Evolutionary conservation across 2,113 vertebrate species (phyloP).

Genomic region (Calypte anna): DNA sequence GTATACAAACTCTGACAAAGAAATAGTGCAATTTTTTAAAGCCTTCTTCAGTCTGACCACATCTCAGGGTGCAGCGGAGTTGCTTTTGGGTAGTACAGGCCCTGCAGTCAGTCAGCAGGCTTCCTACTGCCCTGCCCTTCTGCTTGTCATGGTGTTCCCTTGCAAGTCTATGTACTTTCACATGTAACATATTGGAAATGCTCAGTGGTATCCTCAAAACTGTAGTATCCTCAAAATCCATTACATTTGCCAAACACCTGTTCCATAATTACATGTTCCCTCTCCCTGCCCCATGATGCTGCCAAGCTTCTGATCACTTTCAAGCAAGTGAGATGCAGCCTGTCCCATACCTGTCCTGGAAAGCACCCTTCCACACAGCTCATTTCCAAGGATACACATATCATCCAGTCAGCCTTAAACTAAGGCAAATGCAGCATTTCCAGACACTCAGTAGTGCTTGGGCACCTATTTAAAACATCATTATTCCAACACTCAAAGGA

Average conservation of each 20-base stretch:
- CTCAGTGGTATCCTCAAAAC: not conserved
- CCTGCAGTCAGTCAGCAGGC: not conserved
- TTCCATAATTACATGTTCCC: not conserved
- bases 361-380: not conserved
- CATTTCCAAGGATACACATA: not conserved
- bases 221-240: not conserved
- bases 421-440: not conserved
- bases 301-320: not conserved
- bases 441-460: not conserved
- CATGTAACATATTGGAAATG: not conserved
- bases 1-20: not conserved
- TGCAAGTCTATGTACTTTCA: not conserved
- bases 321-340: not conserved
- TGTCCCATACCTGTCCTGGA: not conserved
- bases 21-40: not conserved
- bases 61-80: not conserved
- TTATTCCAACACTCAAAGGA: not conserved
- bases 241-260: not conserved
- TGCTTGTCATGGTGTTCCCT: not conserved
- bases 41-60: not conserved
- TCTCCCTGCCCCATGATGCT: not conserved
- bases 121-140: not conserved
- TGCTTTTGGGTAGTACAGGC: fast-evolving
- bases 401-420: not conserved
- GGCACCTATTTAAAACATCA: not conserved